These are phyloP conservation scores for Pongo abelii DNA, from an alignment of 2,113 vertebrate species.

Conservation along the genomic window DNA sequence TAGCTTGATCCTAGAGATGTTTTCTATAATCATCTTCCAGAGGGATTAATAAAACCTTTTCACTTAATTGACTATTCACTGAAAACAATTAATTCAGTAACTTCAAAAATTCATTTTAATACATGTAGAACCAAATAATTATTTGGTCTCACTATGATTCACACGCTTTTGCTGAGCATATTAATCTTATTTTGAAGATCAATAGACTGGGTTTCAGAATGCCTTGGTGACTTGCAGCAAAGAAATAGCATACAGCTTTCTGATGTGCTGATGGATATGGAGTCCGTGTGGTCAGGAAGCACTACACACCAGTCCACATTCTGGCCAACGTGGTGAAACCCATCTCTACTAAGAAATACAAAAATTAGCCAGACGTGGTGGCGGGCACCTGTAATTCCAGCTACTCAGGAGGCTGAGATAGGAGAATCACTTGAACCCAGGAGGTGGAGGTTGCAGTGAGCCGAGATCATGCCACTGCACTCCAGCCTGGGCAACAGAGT, in stretches of 20 bases:
- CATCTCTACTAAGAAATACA: no score
- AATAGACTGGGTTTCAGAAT: neutral
- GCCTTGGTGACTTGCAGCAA: neutral
- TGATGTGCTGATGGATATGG: no score
- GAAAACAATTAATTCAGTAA: neutral
- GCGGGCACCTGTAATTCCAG: no score
- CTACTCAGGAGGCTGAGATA: no score
- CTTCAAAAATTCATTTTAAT: neutral
- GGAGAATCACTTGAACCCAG: no score
- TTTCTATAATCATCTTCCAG: neutral
- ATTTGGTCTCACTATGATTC: neutral
- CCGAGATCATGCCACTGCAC: no score
- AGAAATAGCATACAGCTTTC: neutral
- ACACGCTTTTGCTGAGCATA: neutral
- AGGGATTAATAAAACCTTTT: neutral
- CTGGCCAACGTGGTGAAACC: no score
- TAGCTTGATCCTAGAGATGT: neutral
- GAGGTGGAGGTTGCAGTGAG: no score
- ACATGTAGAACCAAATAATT: neutral
- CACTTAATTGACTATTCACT: neutral
- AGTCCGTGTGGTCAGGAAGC: neutral
- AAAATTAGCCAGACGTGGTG: no score
- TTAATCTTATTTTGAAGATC: neutral
- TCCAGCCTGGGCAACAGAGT: no score
- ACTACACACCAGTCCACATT: neutral